phyloP scores from a whole-genome alignment of 2,797 vertebrate species.

The Rhinella marina region DNA sequence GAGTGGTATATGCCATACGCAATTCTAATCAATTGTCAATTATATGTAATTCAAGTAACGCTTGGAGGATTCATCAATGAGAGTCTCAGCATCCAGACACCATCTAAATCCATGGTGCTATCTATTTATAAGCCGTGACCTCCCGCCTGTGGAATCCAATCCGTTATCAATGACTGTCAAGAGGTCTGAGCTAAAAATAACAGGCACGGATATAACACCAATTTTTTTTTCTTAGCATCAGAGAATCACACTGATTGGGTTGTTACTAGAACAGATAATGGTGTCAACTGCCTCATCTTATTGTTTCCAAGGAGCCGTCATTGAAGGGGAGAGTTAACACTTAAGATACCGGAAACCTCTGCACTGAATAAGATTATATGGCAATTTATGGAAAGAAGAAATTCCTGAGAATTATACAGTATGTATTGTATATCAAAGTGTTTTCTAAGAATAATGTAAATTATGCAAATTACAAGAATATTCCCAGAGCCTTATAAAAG shows the following conservation, averaged over 20 bases:
- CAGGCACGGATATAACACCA: neutral
- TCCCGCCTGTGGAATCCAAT: neutral
- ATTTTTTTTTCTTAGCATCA: neutral
- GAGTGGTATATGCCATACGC: too few relatives aligned
- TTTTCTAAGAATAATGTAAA: too few relatives aligned
- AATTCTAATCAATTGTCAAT: neutral
- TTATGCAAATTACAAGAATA: too few relatives aligned
- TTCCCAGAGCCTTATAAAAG: too few relatives aligned
- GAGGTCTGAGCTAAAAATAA: conserved; percentile 47
- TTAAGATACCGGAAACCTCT: neutral
- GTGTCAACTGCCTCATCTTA: neutral
- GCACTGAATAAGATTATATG: neutral
- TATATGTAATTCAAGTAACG: neutral
- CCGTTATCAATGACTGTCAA: conserved; percentile 39
- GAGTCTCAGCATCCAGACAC: neutral
- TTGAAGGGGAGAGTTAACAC: neutral
- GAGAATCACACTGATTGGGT: conserved; percentile 19
- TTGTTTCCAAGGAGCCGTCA: conserved; percentile 31
- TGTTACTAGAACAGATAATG: conserved; percentile 17
- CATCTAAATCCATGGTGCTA: too few relatives aligned
- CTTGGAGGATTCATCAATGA: neutral
- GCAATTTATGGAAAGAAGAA: neutral
- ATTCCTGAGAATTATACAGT: neutral
- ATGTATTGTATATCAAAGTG: too few relatives aligned
- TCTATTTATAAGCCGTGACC: neutral